phyloP scores from a whole-genome alignment of 2,888 invertebrate species.

The Parelbella ahira region DNA sequence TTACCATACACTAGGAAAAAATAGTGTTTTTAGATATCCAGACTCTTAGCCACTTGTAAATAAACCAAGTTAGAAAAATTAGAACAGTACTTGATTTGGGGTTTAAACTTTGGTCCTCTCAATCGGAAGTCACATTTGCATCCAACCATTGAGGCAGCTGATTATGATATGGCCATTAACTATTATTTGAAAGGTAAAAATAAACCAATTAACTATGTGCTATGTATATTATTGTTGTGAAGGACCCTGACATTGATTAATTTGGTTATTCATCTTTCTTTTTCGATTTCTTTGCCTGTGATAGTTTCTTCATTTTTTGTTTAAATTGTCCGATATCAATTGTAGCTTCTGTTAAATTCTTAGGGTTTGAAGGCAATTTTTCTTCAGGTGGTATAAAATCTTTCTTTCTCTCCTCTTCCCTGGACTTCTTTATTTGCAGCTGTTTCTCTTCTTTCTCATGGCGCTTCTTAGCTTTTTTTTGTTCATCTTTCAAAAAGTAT shows the following conservation, averaged over 20 bases:
- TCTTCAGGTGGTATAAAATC: conserved; percentile 92
- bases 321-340: conserved; percentile 87
- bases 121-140: too few species aligned
- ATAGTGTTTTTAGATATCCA: too few species aligned
- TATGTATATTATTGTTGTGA: too few species aligned
- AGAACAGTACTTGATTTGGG: too few species aligned
- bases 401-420: conserved; percentile 88
- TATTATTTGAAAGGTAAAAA: too few species aligned
- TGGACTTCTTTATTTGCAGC: conserved; percentile 84
- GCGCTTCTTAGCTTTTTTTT: conserved; percentile 84
- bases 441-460: conserved; percentile 90
- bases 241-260: not conserved
- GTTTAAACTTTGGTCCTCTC: too few species aligned
- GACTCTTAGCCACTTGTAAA: too few species aligned
- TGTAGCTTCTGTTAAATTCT: conserved; percentile 43
- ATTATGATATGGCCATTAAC: too few species aligned
- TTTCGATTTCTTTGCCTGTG: conserved; percentile 59
- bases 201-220: too few species aligned
- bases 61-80: too few species aligned
- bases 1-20: too few species aligned
- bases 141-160: too few species aligned
- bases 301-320: conserved; percentile 85
- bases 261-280: conserved; percentile 23
- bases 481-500: conserved; percentile 95
- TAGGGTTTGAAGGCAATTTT: conserved; percentile 40